Conservation (phyloP, 2,888 invertebrate genomes). For the Adelognathus sp. region DNA sequence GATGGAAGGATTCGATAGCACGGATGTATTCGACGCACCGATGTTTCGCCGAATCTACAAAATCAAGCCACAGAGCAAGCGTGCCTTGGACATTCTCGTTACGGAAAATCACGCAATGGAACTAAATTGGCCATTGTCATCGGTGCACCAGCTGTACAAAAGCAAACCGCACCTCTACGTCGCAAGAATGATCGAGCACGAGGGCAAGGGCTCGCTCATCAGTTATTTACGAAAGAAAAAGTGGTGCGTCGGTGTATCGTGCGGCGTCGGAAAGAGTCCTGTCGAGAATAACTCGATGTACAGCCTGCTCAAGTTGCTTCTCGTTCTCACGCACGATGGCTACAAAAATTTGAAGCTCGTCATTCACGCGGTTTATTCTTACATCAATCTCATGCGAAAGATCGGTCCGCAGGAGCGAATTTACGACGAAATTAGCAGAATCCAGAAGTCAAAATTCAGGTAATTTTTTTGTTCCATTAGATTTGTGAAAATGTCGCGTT, state of each 20-base stretch:
- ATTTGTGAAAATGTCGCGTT: not conserved
- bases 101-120: slow-evolving; percentile 79
- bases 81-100: slow-evolving; percentile 65
- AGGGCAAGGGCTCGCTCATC: slow-evolving; percentile 91
- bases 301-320: slow-evolving; percentile 87
- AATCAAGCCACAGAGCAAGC: slow-evolving; percentile 89
- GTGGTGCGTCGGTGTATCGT: slow-evolving; percentile 88
- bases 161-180: slow-evolving; percentile 90
- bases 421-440: slow-evolving; percentile 78
- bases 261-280: slow-evolving; percentile 88
- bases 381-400: slow-evolving; percentile 87
- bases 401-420: slow-evolving; percentile 86
- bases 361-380: slow-evolving; percentile 89
- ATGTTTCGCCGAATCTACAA: slow-evolving; percentile 87
- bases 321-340: slow-evolving; percentile 91
- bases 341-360: slow-evolving; percentile 87
- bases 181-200: slow-evolving; percentile 87
- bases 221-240: slow-evolving; percentile 89
- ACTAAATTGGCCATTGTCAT: slow-evolving; percentile 85
- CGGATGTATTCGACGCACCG: slow-evolving; percentile 84
- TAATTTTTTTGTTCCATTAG: slow-evolving; percentile 38
- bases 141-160: slow-evolving; percentile 86
- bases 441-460: slow-evolving; percentile 85
- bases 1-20: slow-evolving; percentile 82
- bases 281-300: slow-evolving; percentile 91